phyloP scores from a whole-genome alignment of 2,113 vertebrate genomes.

The Phaethon lepturus region DNA sequence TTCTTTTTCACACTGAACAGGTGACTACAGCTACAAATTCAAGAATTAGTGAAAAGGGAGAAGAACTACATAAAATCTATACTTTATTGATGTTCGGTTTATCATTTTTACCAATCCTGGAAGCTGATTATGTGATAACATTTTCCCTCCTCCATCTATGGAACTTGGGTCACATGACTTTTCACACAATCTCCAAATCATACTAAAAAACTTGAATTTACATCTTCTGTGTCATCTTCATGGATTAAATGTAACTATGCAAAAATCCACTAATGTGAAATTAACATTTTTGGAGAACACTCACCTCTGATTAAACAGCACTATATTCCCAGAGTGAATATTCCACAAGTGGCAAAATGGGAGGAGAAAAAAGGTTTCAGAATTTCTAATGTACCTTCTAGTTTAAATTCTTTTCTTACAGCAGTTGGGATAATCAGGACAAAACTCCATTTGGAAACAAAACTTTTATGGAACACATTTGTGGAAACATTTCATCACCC shows the following conservation, averaged over 20 bases:
- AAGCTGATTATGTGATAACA: background rate
- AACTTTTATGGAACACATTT: background rate
- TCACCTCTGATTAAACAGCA: background rate
- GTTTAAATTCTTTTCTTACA: background rate
- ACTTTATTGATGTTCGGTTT: background rate
- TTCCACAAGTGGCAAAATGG: background rate
- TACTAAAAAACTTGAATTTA: background rate
- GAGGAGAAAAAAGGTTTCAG: background rate
- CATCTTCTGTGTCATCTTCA: background rate
- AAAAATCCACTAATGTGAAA: background rate
- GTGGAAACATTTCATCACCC: background rate
- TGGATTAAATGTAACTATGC: accelerated
- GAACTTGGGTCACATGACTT: background rate
- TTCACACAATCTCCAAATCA: background rate
- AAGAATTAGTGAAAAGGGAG: background rate
- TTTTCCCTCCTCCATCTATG: background rate
- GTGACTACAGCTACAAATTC: background rate
- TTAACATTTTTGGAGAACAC: background rate
- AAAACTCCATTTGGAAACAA: background rate
- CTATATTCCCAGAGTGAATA: background rate
- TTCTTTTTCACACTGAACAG: background rate
- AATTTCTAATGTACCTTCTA: background rate
- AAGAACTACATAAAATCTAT: background rate
- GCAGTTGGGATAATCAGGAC: background rate
- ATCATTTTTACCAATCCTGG: background rate